Evolutionary conservation across 2,113 vertebrate species (phyloP).

Genomic region (Heterotilapia buettikoferi): DNA sequence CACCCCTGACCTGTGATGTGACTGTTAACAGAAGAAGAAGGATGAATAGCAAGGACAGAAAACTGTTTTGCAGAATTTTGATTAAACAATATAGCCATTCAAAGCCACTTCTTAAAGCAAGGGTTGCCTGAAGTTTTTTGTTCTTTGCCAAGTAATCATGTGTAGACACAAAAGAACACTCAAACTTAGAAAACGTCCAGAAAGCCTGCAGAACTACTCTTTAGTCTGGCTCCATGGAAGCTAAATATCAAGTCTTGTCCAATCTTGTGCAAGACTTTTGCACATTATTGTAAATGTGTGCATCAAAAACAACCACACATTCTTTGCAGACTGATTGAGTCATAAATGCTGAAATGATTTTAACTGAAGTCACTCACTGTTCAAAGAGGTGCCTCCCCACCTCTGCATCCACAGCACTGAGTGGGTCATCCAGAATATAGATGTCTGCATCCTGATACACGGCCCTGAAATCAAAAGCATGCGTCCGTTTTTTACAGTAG

Average conservation of each 20-base stretch:
- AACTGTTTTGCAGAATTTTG: not conserved
- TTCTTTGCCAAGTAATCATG: not conserved
- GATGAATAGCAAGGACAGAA: not conserved
- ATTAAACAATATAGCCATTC: not conserved
- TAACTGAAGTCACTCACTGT: conserved; percentile 74
- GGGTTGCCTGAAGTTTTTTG: not conserved
- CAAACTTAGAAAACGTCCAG: not conserved
- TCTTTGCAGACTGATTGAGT: not conserved
- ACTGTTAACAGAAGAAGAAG: not conserved
- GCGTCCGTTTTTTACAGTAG: not conserved
- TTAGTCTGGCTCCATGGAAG: not conserved
- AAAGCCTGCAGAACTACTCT: not conserved
- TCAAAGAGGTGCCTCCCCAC: conserved; percentile 92
- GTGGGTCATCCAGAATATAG: conserved; percentile 91
- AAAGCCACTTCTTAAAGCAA: not conserved
- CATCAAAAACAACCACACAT: not conserved
- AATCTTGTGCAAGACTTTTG: not conserved
- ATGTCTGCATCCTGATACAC: conserved; percentile 94
- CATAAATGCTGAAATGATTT: not conserved
- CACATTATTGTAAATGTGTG: not conserved
- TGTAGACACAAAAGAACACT: not conserved
- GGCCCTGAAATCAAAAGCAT: conserved; percentile 68
- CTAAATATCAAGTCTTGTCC: not conserved
- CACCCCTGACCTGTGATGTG: not conserved
- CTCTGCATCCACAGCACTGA: conserved; percentile 93